Base-by-base conservation (phyloP, 1,140 invertebrate genomes). In the Eupeodes corollae region DNA sequence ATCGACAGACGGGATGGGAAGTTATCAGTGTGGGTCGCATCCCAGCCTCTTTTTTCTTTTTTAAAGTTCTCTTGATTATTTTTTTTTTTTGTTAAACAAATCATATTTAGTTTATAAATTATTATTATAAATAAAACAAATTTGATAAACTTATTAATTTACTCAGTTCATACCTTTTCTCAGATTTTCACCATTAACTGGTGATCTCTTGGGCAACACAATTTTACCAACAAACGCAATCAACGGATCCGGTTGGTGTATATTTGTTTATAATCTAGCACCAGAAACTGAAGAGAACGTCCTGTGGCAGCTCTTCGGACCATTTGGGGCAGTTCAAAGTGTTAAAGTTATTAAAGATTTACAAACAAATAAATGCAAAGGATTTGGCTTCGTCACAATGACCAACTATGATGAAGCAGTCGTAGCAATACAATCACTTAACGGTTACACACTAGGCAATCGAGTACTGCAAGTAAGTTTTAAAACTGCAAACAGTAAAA, bases 331-430 rank as follows among this genome's bases (percentile, higher is more conserved):
- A 51, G 89, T 93, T 49, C 86, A 91, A 70, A 86, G 82, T 70
- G 88, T 93, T 44, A 92, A 92, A 75, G 82, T 88, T 45, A 89
- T 91, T 64, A 79, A 88, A 56, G 90, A 92, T 72, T 78, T 85
- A 52, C 81, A 88, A 57, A 90, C 88, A 45, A 86, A 88, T 73
- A 92, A 92, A 68, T 92, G 90, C 75, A 92, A 91, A 75, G 90
- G 90, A 44, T 93, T 91, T 68, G 90, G 87, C 42, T 91, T 92
- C 69, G 88, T 93, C 44, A 91, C 87, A 43, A 93, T 94, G 90
- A 90, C 87, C 64, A 90, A 91, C 69, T 93, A 92, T 63, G 88
- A 93, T 59, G 89, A 93, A 68, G 86, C 89, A 41, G 76, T 90
- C 48, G 82, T 88, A 55, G 89, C 89, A 44, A 91, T 93, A 56